These are phyloP conservation scores for Dryobates pubescens DNA, from an alignment of 2,797 vertebrate species.

Conservation along the genomic window DNA sequence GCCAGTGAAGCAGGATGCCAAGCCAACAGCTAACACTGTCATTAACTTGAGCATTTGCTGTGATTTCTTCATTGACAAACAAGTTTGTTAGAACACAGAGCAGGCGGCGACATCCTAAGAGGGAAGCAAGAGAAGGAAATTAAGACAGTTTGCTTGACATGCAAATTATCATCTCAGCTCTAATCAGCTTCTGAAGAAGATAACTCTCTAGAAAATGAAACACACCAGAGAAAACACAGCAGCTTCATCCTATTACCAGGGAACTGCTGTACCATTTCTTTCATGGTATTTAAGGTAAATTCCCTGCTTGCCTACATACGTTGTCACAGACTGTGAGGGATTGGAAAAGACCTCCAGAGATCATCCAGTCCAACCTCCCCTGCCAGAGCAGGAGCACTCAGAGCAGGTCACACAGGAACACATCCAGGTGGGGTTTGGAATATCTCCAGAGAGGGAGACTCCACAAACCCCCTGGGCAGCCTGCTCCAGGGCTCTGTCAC, in stretches of 20 bases:
- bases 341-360: no score
- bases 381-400: no score
- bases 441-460: no score
- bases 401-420: no score
- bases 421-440: no score
- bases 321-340: no score
- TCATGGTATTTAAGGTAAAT: no score
- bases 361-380: no score
- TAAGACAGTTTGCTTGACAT: slow-evolving; percentile 57
- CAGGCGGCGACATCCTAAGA: not conserved
- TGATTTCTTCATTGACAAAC: slow-evolving; percentile 50
- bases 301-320: no score
- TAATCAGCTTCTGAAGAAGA: slow-evolving; percentile 28
- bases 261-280: not conserved
- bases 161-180: slow-evolving; percentile 45
- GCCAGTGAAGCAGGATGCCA: slow-evolving; percentile 34
- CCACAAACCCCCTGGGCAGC: no score
- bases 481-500: no score
- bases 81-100: slow-evolving; percentile 51
- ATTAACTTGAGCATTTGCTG: slow-evolving; percentile 45
- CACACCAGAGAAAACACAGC: slow-evolving; percentile 21
- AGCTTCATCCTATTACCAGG: slow-evolving; percentile 5
- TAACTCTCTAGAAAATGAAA: slow-evolving; percentile 29
- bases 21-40: slow-evolving; percentile 19
- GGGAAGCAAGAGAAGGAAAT: slow-evolving; percentile 46